Evolutionary conservation across 2,888 invertebrate genomes (phyloP).

Genomic region (Elgonia sp.): DNA sequence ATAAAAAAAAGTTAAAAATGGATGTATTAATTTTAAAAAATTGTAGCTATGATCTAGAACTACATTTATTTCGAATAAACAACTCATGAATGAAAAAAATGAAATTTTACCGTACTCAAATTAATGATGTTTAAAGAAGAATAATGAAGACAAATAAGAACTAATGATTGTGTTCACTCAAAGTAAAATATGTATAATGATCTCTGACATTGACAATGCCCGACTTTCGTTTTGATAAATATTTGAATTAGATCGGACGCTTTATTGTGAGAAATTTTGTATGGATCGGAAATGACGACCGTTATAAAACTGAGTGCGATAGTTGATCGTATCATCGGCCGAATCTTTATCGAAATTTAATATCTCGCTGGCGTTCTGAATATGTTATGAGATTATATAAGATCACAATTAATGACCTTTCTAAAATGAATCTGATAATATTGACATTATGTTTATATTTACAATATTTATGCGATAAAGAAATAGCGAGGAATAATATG

Average conservation of each 20-base stretch:
- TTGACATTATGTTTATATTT: conserved; percentile 35
- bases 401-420: conserved; percentile 29
- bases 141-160: conserved; percentile 2
- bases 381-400: conserved; percentile 46
- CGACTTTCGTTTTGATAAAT: conserved; percentile 27
- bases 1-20: too few relatives aligned
- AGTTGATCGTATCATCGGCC: conserved; percentile 18
- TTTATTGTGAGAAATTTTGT: conserved; percentile 47
- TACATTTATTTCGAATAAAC: background rate
- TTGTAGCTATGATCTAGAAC: too few relatives aligned
- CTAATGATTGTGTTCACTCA: background rate
- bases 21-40: too few relatives aligned
- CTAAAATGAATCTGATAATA: conserved; percentile 33
- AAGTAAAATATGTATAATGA: background rate
- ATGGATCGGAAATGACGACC: conserved; percentile 15
- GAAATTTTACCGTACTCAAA: conserved; percentile 8
- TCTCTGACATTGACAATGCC: background rate
- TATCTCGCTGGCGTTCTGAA: conserved; percentile 27
- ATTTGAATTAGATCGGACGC: conserved; percentile 6
- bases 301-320: conserved; percentile 33
- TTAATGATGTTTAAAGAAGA: background rate
- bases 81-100: background rate
- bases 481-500: conserved; percentile 4
- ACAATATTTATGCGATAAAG: conserved; percentile 22
- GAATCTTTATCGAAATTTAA: conserved; percentile 40